phyloP scores from a whole-genome alignment of 2,113 vertebrate species.

The Calyptomena viridis region DNA sequence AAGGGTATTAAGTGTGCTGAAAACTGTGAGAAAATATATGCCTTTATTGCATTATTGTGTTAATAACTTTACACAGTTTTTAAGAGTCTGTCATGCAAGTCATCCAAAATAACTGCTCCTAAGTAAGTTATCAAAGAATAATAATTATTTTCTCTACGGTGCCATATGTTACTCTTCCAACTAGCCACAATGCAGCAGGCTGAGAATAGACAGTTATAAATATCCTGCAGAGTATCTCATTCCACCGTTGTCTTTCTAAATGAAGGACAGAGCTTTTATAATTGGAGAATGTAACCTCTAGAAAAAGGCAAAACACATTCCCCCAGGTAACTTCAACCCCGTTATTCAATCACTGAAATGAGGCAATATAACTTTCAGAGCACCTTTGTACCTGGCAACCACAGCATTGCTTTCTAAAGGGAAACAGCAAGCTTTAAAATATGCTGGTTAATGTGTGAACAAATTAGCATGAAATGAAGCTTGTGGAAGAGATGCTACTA shows the following conservation, averaged over 20 bases:
- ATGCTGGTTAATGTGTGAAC: background rate
- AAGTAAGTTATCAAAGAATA: constrained; percentile 47
- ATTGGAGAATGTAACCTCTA: constrained; percentile 46
- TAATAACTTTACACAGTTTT: background rate
- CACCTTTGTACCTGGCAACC: constrained; percentile 41
- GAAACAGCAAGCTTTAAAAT: constrained; percentile 28
- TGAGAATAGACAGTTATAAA: constrained; percentile 52
- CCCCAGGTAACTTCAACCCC: background rate
- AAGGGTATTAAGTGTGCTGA: background rate
- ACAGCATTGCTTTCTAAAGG: background rate
- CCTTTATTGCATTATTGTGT: background rate
- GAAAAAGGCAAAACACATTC: constrained; percentile 36
- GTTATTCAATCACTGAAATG: constrained; percentile 58
- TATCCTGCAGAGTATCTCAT: constrained; percentile 51
- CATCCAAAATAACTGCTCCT: background rate
- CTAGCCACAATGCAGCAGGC: constrained; percentile 32
- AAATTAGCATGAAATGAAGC: constrained; percentile 29
- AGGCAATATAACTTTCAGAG: constrained; percentile 48
- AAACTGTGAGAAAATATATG: background rate
- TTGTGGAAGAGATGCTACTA: background rate
- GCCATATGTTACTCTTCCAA: constrained; percentile 52
- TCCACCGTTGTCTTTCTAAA: constrained; percentile 49
- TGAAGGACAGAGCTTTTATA: constrained; percentile 55
- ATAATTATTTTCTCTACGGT: constrained; percentile 59
- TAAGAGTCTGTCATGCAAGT: background rate